Evolutionary conservation across 1,140 invertebrate species (phyloP), one percentile per base, ranked within the genome.

Genomic region (Drosophila watanabei): DNA sequence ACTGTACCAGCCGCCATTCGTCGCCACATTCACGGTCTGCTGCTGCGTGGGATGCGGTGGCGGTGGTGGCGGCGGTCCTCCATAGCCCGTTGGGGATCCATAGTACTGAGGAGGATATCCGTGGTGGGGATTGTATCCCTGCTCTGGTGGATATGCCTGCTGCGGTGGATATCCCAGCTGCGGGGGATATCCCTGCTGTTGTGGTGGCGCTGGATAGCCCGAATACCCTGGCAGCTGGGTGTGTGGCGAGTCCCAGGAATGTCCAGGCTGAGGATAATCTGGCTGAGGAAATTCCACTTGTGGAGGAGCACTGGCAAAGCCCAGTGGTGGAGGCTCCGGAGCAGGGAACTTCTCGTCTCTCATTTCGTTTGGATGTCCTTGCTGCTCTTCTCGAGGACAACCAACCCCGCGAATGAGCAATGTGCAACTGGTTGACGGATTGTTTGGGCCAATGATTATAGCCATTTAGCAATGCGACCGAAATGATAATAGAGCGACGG

Each of bases 91-190:
- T 39, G 66, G 16, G n/a, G 46, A 32, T 3, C 66, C 66, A 16
- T 71, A 86, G 30, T 35, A 59, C 28, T 79, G 75, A 52, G 79
- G 78, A 0, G 72, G 58, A 45, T 80, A 71, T 8, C 37, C 52
- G 2, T 51, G 30, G 2, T 33, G 63, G 0, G 59, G 45, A 4
- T 28, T 41, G 16, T 57, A 57, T 9, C 54, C 20, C 20, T 18
- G 49, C 11, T 43, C n/a, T 5, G 56, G 66, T 20, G 72, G 52
- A 51, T 78, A 71, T 6, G 20, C 58, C 4, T 51, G 28, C 9
- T 24, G 43, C 1, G 41, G 68, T 24, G 68, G 63, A 32, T 43
- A 45, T n/a, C 10, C 45, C 10, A 1, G 10, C 2, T 69, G 41
- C 0, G 32, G 32, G 7, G 52, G 30, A 14, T 35, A 57, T 54